These are phyloP conservation scores for Clytia hemisphaerica DNA, from an alignment of 30 jellyfish, hydroid and myxozoan genomes.

Conservation along the genomic window DNA sequence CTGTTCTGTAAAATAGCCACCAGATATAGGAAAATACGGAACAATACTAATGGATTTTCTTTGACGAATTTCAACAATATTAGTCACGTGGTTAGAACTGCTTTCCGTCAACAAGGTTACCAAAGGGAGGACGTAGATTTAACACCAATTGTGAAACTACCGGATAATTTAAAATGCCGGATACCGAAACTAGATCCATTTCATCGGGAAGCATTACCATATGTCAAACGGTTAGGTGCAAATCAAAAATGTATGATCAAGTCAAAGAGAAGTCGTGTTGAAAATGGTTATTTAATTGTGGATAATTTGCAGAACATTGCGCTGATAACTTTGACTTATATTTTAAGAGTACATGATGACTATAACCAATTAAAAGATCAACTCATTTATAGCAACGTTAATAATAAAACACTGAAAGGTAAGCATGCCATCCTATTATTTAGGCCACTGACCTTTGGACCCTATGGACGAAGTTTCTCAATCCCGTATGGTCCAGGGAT, in stretches of 20 bases:
- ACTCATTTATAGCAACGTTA: neutral
- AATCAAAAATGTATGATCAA: constrained; percentile 1
- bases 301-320: constrained; percentile 8
- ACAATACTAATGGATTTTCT: too few species aligned
- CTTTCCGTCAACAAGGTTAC: too few species aligned
- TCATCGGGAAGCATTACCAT: constrained; percentile 22
- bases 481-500: too few species aligned
- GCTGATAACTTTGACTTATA: constrained; percentile 28
- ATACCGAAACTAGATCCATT: constrained; percentile 57
- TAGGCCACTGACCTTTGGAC: too few species aligned
- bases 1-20: too few species aligned
- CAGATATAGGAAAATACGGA: too few species aligned
- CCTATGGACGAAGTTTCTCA: too few species aligned
- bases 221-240: neutral
- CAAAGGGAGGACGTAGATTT: too few species aligned
- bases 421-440: neutral
- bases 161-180: constrained; percentile 31
- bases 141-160: too few species aligned
- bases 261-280: constrained; percentile 26
- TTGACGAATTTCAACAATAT: too few species aligned
- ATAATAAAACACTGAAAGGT: neutral
- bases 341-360: constrained; percentile 36
- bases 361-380: constrained; percentile 6
- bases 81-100: too few species aligned
- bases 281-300: constrained; percentile 12